Percentiles rank a stretch among this genome's conserved stretches.
Conservation (phyloP, 2,888 invertebrate genomes). For the Xanthia togata region DNA sequence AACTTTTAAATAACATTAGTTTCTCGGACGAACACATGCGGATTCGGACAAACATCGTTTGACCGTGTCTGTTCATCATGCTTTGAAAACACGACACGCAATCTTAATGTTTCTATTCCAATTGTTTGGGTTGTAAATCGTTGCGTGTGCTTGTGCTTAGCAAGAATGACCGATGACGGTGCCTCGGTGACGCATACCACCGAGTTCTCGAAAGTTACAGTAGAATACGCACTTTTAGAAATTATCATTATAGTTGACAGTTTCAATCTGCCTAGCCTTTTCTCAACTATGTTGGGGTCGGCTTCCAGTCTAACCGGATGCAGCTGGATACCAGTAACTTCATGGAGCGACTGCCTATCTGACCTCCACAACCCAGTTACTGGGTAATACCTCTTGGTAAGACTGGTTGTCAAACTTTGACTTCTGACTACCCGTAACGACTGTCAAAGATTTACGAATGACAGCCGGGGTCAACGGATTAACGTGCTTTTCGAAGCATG, state of each 20-base stretch:
- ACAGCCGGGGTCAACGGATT: no score
- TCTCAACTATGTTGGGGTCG: no score
- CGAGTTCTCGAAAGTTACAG: constrained; percentile 63
- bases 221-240: constrained; percentile 35
- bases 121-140: constrained; percentile 59
- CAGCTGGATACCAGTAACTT: no score
- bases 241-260: constrained; percentile 23
- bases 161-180: constrained; percentile 59
- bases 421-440: no score
- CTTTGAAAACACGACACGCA: constrained; percentile 65
- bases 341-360: no score
- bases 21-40: constrained; percentile 27
- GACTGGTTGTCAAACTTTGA: no score
- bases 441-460: no score
- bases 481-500: no score
- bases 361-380: no score
- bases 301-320: no score
- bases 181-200: constrained; percentile 47
- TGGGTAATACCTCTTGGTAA: no score
- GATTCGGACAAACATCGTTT: constrained; percentile 52
- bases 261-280: not conserved
- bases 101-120: constrained; percentile 62
- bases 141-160: constrained; percentile 46
- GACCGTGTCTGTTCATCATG: constrained; percentile 54
- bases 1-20: constrained; percentile 44